Evolutionary conservation across 2,113 vertebrate genomes (phyloP), one percentile per base, ranked within the genome.

Genomic region (Brachirus orientalis): DNA sequence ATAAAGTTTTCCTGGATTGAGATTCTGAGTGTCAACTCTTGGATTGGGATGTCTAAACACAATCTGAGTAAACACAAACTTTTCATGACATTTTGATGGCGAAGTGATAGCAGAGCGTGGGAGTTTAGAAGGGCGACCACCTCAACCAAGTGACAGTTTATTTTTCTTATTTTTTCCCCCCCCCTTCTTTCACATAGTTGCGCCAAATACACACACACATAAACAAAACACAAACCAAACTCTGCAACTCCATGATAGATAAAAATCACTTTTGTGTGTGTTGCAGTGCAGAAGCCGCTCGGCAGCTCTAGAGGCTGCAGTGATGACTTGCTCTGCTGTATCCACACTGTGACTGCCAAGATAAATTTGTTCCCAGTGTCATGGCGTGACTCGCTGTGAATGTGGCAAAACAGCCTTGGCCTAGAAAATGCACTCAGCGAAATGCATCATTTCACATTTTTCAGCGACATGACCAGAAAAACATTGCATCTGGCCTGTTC

Each of bases 341-440:
- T 60, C 51, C 48, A 18, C 69, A 38, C 72, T 59, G 63, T 7
- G 59, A 64, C 59, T 78, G 81, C 79, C 76, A 83, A 86, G 79
- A 86, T 84, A 59, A 66, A 87, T 84, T 64, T 78, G 71, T 72
- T 81, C 65, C 70, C 67, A 38, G 20, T 77, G 53, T 58, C 43
- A 9, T 52, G 64, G 22, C 13, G 45, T 28, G 28, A 48, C 69
- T 61, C 35, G 47, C 75, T 75, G 79, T 71, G 75, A 60, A 64
- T 88, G 61, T 83, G 78, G 67, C 54, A 45, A 66, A 28, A 28
- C 50, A 47, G 63, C 71, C 47, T 45, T 79, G 62, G 75, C 73
- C 78, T 40, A 59, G 64, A 79, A 82, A 82, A 76, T 51, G 67
- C 66, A 70, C 66, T 69, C 69, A 45, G 48, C 22, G 8, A 79